Evolutionary conservation across 1,140 invertebrate species (phyloP).

Genomic region (Drosophila malerkotliana): DNA sequence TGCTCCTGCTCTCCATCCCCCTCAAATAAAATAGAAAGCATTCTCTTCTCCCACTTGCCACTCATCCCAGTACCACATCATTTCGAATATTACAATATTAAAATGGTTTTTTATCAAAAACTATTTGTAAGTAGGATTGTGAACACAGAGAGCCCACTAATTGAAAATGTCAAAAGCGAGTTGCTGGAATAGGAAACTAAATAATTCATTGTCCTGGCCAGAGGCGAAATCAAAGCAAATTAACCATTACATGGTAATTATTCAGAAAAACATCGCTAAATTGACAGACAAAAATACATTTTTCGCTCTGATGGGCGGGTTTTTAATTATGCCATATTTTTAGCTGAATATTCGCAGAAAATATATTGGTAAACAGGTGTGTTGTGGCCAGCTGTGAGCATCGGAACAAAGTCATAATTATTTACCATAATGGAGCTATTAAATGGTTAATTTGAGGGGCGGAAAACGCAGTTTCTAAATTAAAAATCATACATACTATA

Average conservation of each 20-base stretch:
- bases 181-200: slow-evolving; percentile 57
- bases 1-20: neutral
- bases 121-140: slow-evolving; percentile 6
- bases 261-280: slow-evolving; percentile 11
- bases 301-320: neutral
- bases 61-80: neutral
- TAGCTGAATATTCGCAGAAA: neutral
- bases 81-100: slow-evolving; percentile 28
- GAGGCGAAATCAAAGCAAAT: slow-evolving; percentile 59
- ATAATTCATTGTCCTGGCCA: slow-evolving; percentile 39
- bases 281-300: slow-evolving; percentile 30
- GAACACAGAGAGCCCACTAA: slow-evolving; percentile 39
- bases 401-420: slow-evolving; percentile 12
- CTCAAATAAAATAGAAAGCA: slow-evolving; percentile 33
- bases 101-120: slow-evolving; percentile 15
- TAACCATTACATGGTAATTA: slow-evolving; percentile 41
- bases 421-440: slow-evolving; percentile 16
- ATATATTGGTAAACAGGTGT: neutral
- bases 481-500: slow-evolving; percentile 1
- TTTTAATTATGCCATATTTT: slow-evolving; percentile 14
- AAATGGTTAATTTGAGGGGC: slow-evolving; percentile 26
- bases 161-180: slow-evolving; percentile 70
- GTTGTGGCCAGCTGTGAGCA: neutral
- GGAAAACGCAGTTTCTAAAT: neutral
- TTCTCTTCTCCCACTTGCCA: neutral